A percentile compares a stretch with the other conserved stretches of the same genome.
Evolutionary conservation across 2,888 invertebrate genomes (phyloP).

Genomic region (Tyria jacobaeae): DNA sequence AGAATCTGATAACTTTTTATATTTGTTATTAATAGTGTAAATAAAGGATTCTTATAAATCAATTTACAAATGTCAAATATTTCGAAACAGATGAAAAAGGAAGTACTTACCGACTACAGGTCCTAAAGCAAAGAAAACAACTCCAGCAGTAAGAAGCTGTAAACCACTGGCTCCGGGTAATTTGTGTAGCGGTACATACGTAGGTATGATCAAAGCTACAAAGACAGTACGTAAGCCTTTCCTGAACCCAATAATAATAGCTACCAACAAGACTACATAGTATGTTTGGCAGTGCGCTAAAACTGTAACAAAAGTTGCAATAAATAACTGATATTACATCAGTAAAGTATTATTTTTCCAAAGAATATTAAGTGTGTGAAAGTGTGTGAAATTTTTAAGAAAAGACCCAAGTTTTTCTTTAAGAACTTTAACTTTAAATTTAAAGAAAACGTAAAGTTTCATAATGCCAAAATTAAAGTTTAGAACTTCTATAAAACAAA

Average conservation of each 20-base stretch:
- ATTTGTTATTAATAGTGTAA: too few species aligned
- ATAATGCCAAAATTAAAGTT: too few species aligned
- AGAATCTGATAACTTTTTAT: too few species aligned
- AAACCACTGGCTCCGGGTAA: slow-evolving; percentile 90
- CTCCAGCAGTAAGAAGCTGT: slow-evolving; percentile 89
- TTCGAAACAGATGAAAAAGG: too few species aligned
- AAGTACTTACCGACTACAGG: slow-evolving; percentile 88
- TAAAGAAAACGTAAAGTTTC: too few species aligned
- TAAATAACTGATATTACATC: too few species aligned
- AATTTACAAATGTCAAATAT: neutral
- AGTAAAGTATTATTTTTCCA: too few species aligned
- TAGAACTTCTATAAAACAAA: too few species aligned
- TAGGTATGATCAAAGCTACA: slow-evolving; percentile 91
- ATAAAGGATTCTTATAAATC: neutral
- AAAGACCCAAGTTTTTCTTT: too few species aligned
- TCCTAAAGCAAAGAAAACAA: slow-evolving; percentile 87
- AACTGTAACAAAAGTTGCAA: slow-evolving; percentile 71
- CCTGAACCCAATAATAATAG: slow-evolving; percentile 89
- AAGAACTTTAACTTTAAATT: too few species aligned
- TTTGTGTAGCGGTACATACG: slow-evolving; percentile 89
- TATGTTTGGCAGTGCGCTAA: slow-evolving; percentile 88
- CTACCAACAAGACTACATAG: slow-evolving; percentile 84
- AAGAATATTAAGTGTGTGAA: too few species aligned
- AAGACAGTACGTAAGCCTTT: slow-evolving; percentile 91
- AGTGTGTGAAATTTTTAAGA: too few species aligned